Percentiles rank a stretch among this genome's conserved stretches.
phyloP scores from a whole-genome alignment of 1,140 invertebrate species.

The Drosophila saltans region DNA sequence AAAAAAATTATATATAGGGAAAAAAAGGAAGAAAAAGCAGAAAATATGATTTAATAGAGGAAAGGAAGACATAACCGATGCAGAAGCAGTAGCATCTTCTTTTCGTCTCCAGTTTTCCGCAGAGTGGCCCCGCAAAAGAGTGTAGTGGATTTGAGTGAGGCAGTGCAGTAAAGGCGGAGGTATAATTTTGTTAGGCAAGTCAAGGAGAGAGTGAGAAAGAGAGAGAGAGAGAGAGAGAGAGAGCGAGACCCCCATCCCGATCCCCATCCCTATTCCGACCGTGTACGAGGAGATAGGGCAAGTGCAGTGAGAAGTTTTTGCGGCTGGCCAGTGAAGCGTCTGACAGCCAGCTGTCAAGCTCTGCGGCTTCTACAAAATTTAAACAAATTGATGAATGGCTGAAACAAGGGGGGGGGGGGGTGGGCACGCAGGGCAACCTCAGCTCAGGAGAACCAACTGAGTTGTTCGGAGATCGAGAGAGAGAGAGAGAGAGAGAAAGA shows the following conservation, averaged over 20 bases:
- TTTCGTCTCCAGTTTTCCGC: conserved; percentile 4
- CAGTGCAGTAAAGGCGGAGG: conserved; percentile 1
- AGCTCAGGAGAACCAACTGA: too few species aligned
- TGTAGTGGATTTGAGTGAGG: too few species aligned
- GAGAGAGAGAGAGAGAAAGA: not conserved
- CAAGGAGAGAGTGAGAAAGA: not conserved
- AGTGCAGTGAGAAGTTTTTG: conserved; percentile 42
- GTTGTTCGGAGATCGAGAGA: too few species aligned
- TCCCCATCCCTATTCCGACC: not conserved
- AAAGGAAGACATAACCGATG: conserved; percentile 34
- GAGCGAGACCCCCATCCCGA: not conserved
- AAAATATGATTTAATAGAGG: conserved; percentile 67
- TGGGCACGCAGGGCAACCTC: not conserved
- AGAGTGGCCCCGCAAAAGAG: conserved; percentile 15
- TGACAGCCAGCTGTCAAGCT: conserved; percentile 59
- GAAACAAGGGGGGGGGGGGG: not conserved
- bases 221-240: not conserved
- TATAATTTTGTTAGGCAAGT: conserved; percentile 60
- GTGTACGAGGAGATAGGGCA: not conserved
- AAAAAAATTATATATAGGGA: conserved; percentile 46
- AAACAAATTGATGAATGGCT: conserved; percentile 64
- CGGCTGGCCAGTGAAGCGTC: conserved; percentile 46
- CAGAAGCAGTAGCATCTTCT: conserved; percentile 1
- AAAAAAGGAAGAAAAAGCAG: conserved; percentile 41
- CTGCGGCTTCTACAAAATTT: conserved; percentile 58